Percentiles rank a stretch among this genome's conserved stretches.
These are phyloP conservation scores for Himalopsyche kuldschensis DNA, from an alignment of 2,888 invertebrate genomes.

Conservation along the genomic window DNA sequence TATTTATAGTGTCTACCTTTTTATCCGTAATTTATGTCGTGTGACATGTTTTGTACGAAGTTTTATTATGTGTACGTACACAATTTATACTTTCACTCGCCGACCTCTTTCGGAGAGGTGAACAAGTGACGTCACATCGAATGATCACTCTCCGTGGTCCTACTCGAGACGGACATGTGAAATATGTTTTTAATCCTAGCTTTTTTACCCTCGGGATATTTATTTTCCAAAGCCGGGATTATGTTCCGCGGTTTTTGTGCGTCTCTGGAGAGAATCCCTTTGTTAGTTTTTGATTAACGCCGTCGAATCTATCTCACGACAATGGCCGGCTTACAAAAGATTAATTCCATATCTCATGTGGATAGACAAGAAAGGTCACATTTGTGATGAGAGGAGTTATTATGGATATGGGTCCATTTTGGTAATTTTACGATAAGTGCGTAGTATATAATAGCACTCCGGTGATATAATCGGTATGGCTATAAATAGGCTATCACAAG, in stretches of 20 bases:
- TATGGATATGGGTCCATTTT: no score
- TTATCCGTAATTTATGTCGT: background rate
- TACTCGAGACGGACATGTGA: background rate
- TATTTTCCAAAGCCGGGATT: background rate
- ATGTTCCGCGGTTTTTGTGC: background rate
- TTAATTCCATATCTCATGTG: background rate
- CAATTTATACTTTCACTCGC: background rate
- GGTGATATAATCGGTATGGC: no score
- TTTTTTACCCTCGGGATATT: background rate
- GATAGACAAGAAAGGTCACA: background rate
- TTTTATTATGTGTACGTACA: background rate
- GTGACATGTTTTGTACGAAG: background rate
- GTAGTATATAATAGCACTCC: background rate
- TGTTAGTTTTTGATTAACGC: background rate
- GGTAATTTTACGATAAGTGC: no score
- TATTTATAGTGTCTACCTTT: background rate
- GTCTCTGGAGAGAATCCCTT: background rate
- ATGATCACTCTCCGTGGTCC: background rate
- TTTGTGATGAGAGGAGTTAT: no score
- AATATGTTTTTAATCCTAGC: background rate
- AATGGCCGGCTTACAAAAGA: background rate
- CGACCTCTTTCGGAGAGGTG: background rate
- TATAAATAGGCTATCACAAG: no score
- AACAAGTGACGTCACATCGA: background rate
- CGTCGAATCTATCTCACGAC: background rate